Percentiles rank a stretch among this genome's conserved stretches.
Evolutionary conservation across 2,113 vertebrate genomes (phyloP).

Genomic region (Phalacrocorax pelagicus): DNA sequence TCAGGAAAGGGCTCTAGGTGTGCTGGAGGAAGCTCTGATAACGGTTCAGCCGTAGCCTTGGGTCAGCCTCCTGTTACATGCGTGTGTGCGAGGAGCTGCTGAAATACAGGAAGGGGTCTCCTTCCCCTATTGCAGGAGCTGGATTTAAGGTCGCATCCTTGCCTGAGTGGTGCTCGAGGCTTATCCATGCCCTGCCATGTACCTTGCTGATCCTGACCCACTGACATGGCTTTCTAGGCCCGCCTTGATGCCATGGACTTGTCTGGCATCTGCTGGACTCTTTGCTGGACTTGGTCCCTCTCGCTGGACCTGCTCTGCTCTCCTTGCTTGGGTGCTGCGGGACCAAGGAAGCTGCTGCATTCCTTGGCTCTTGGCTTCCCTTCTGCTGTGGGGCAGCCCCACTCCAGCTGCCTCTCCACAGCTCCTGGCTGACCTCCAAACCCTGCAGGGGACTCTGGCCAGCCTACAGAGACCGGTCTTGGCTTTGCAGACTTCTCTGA

Average conservation of each 20-base stretch:
- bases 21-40: not conserved
- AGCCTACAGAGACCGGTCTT: not conserved
- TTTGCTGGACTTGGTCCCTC: not conserved
- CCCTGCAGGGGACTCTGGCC: not conserved
- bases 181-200: not conserved
- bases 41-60: not conserved
- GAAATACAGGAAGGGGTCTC: not conserved
- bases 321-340: not conserved
- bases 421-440: not conserved
- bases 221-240: not conserved
- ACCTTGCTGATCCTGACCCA: not conserved
- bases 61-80: not conserved
- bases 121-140: not conserved
- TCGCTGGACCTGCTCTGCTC: not conserved
- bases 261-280: not conserved
- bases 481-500: not conserved
- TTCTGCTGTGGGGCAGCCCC: not conserved
- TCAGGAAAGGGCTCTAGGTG: not conserved
- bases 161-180: not conserved
- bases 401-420: not conserved
- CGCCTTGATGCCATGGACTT: not conserved
- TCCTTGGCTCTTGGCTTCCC: not conserved
- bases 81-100: not conserved
- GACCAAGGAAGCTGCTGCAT: not conserved
- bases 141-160: not conserved